Percentiles rank a stretch among this genome's conserved stretches.
These are phyloP conservation scores for Ariopsis seemanni DNA, from an alignment of 2,113 vertebrate species.

Conservation along the genomic window DNA sequence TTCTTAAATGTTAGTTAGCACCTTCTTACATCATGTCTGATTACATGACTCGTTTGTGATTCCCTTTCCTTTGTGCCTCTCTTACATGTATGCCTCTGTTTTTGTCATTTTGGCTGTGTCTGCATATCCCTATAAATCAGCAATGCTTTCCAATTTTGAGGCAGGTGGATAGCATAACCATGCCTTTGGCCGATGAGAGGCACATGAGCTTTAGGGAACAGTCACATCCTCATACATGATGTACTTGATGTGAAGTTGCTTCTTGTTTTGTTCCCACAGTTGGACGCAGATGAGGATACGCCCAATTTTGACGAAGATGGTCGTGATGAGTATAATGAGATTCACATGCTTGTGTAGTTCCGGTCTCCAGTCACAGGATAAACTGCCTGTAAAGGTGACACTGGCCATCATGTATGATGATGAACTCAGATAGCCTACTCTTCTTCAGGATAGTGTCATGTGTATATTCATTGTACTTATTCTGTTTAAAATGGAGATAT, in stretches of 20 bases:
- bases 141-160: slow-evolving; percentile 7
- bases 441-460: slow-evolving; percentile 13
- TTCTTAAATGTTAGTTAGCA: not conserved
- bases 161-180: not conserved
- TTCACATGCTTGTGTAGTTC: slow-evolving; percentile 92
- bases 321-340: slow-evolving; percentile 93
- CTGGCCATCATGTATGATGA: slow-evolving; percentile 20
- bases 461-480: slow-evolving; percentile 43
- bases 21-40: not conserved
- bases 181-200: not conserved
- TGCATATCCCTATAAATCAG: not conserved
- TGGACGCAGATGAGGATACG: slow-evolving; percentile 90
- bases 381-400: slow-evolving; percentile 34
- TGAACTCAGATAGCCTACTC: slow-evolving; percentile 25
- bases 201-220: not conserved
- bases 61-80: not conserved
- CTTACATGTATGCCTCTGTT: not conserved
- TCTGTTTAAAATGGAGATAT: slow-evolving; percentile 32
- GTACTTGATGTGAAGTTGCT: not conserved
- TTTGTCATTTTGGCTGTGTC: not conserved
- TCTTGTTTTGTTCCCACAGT: slow-evolving; percentile 65
- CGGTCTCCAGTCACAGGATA: slow-evolving; percentile 31
- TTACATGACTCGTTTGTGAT: not conserved
- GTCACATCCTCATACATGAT: not conserved
- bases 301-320: slow-evolving; percentile 96